Evolutionary conservation across 2,888 invertebrate genomes (phyloP), one percentile per base, ranked within the genome.

Genomic region (Cheilosia impressa): DNA sequence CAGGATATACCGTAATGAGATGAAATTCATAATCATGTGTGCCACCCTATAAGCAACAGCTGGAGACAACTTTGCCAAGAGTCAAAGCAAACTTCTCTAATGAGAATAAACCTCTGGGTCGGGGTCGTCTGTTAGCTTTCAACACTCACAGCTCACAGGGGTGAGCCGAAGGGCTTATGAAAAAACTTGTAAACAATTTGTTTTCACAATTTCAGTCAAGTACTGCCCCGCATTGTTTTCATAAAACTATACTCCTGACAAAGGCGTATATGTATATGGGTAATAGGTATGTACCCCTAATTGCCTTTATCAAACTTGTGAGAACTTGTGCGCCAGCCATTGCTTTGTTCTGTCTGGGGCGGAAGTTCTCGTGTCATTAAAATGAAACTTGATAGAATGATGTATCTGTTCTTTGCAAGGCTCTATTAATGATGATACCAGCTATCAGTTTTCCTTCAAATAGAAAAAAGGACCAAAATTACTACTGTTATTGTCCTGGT

Each of bases 1-100:
- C 17, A 58, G 41, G 19, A 10, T 50, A 7, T 22, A 22, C 50
- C 53, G 71, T 84, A 84, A 84, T 84, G 84, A 80, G 75, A 80
- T 71, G 55, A 80, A 84, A 84, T 76, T 80, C 80, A 84, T 84
- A 71, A 80, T 60, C 75, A 75, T 50, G 65, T 60, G 45, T 24
- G 38, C 13, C n/a, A 38, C 2, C 52, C 17, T 60, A 53, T 43
- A 53, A 75, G 80, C 75, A 80, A 84, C 79, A 84, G 75, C 80
- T 80, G 84, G 41, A 79, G 6, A 78, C 41, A 50, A 55, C 45
- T 69, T 63, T 57, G 15, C 24, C 19, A 58, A 45, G 41, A 57
- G 31, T 24, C 50, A 17, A 47, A 71, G 34, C 6, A 24, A 71
- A 62, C 77, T 65, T 80, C 58, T 58, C 27, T 84, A 84, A 80